phyloP scores from a whole-genome alignment of 2,888 invertebrate genomes.

The Cheilosia urbana region DNA sequence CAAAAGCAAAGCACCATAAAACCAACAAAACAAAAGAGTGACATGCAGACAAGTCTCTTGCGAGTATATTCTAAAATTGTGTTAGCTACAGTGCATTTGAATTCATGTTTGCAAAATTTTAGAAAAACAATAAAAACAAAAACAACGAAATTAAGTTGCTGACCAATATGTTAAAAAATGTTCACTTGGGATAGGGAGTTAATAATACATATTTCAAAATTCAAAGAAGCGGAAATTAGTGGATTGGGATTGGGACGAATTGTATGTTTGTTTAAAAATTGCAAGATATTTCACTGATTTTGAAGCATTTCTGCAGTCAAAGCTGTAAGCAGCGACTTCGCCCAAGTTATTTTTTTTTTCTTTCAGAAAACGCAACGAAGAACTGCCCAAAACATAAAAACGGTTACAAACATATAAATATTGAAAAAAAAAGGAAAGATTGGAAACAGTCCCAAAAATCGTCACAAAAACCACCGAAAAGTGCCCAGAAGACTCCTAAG shows the following conservation, averaged over 20 bases:
- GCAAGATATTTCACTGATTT: constrained; percentile 5
- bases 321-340: no score
- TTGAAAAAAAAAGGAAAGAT: no score
- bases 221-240: neutral
- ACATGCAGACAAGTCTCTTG: neutral
- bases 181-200: constrained; percentile 1
- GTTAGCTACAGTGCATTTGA: constrained; percentile 29
- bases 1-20: constrained; percentile 25
- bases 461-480: no score
- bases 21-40: constrained; percentile 1
- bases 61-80: neutral
- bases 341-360: no score
- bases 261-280: constrained; percentile 38
- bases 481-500: no score
- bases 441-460: no score
- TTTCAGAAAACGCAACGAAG: no score
- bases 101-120: constrained; percentile 11
- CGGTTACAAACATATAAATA: no score
- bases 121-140: neutral
- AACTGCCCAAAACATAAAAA: no score
- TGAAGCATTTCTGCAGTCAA: no score
- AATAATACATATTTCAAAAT: neutral
- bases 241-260: neutral
- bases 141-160: neutral
- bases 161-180: neutral